Conservation (phyloP, 2,797 vertebrate genomes). For the Chaetophractus vellerosus region DNA sequence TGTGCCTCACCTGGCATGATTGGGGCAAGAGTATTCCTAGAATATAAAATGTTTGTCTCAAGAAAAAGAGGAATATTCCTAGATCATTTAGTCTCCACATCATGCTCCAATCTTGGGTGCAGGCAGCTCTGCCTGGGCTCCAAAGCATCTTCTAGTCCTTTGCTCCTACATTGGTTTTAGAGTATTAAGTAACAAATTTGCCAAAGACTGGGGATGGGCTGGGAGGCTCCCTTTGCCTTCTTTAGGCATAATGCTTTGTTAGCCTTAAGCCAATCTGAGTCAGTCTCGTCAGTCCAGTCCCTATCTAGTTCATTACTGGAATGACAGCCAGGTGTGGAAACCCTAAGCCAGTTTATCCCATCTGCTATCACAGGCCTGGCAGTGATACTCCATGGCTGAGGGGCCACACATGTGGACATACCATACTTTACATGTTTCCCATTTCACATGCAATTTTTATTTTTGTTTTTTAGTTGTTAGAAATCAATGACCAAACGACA, state of each 20-base stretch:
- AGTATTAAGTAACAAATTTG: background rate
- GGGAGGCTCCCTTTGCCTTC: background rate
- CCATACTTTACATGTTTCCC: background rate
- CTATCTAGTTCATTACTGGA: background rate
- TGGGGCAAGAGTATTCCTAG: background rate
- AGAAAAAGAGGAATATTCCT: background rate
- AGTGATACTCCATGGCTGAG: background rate
- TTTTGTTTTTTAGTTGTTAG: constrained; percentile 85
- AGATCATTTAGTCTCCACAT: too few species aligned
- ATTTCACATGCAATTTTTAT: constrained; percentile 49
- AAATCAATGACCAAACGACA: background rate
- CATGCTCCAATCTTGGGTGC: background rate
- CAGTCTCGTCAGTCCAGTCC: background rate
- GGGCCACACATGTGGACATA: background rate
- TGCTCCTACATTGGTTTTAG: background rate
- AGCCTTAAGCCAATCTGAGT: background rate
- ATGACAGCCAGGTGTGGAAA: background rate
- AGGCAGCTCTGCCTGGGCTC: background rate
- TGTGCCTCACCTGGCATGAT: background rate
- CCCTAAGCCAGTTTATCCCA: background rate
- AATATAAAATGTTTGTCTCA: too few species aligned
- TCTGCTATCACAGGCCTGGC: background rate
- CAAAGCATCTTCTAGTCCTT: background rate
- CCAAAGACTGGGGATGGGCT: background rate
- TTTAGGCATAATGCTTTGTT: background rate